Percentiles rank a stretch among this genome's conserved stretches.
Evolutionary conservation across 2,888 invertebrate species (phyloP).

Genomic region (Gryllus longicercus): DNA sequence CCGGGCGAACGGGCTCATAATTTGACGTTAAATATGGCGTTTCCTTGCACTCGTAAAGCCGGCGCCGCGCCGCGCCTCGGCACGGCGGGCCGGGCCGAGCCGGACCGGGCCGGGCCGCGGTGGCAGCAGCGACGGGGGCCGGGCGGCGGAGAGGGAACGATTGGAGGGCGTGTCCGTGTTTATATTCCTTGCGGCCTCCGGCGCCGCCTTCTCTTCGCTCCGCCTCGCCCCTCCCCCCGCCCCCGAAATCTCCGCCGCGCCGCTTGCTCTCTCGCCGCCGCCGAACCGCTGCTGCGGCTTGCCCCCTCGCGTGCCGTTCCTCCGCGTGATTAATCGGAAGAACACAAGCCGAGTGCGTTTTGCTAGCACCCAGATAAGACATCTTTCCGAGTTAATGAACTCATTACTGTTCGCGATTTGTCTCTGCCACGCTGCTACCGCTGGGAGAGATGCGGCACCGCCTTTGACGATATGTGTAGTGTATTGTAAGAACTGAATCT

Average conservation of each 20-base stretch:
- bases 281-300: not conserved
- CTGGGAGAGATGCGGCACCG: not conserved
- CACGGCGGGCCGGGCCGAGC: too few species aligned
- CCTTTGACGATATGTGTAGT: not conserved
- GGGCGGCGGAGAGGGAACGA: not conserved
- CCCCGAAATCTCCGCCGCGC: not conserved
- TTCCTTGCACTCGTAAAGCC: not conserved
- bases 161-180: constrained; percentile 3
- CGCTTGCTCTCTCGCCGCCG: not conserved
- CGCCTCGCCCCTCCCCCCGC: not conserved
- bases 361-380: not conserved
- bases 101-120: not conserved
- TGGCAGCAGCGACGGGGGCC: not conserved
- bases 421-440: not conserved
- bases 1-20: constrained; percentile 1
- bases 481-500: too few species aligned
- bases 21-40: constrained; percentile 17
- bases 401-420: constrained; percentile 7
- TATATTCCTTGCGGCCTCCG: constrained; percentile 6
- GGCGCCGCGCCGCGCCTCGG: too few species aligned
- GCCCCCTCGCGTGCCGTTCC: not conserved
- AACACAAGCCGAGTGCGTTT: constrained; percentile 2
- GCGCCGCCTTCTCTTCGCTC: not conserved
- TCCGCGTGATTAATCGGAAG: not conserved
- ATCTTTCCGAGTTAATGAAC: not conserved